Conservation (phyloP, 2,888 invertebrate species). For the Aphidoletes aphidimyza region DNA sequence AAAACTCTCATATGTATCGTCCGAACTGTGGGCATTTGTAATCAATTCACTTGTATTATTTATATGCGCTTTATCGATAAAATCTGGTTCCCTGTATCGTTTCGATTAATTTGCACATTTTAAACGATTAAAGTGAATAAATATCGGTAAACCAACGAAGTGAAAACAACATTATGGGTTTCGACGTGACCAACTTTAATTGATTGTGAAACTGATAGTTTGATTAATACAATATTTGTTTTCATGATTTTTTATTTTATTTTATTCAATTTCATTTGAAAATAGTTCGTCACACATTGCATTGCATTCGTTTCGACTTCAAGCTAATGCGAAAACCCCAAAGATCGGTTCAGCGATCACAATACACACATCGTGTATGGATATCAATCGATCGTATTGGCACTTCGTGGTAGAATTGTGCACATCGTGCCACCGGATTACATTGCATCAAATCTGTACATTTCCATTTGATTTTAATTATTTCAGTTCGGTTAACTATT, state of each 20-base stretch:
- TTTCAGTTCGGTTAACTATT: not conserved
- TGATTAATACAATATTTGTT: too few relatives aligned
- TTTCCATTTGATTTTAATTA: not conserved
- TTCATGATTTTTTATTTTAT: not conserved
- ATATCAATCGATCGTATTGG: too few relatives aligned
- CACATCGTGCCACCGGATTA: too few relatives aligned
- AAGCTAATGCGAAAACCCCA: too few relatives aligned
- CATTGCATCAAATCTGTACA: too few relatives aligned
- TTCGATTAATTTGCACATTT: not conserved
- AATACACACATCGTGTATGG: not conserved
- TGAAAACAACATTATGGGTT: not conserved
- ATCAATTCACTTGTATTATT: too few relatives aligned
- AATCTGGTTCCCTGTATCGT: not conserved
- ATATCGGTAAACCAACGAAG: not conserved
- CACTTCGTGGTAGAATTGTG: too few relatives aligned
- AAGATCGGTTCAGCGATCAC: too few relatives aligned
- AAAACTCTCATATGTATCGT: too few relatives aligned
- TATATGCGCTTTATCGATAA: not conserved
- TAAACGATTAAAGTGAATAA: not conserved
- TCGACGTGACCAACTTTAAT: slow-evolving; percentile 26
- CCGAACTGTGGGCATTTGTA: too few relatives aligned
- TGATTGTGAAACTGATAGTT: not conserved
- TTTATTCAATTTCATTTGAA: not conserved
- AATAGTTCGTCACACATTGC: not conserved
- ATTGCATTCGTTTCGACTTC: too few relatives aligned